Base-by-base conservation (phyloP, 2,888 invertebrate genomes). In the Eumerus sabulonum region DNA sequence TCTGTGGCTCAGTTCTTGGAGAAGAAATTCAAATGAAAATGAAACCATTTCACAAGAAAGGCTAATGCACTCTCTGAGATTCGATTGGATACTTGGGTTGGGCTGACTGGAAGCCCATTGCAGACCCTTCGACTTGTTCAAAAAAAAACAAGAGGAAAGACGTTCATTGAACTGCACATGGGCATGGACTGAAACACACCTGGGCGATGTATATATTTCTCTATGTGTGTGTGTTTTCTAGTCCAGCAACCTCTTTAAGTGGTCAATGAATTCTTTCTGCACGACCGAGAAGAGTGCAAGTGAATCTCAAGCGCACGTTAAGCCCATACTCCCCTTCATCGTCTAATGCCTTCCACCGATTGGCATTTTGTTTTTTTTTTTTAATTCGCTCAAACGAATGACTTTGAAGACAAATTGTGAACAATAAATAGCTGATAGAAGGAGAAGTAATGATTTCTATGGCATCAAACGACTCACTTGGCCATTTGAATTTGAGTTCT, bases 1-100 rank as follows among this genome's bases (percentile, higher is more conserved):
- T 50, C 27, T 35, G 2, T 36, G 62, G 59, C 67, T 56, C 76
- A 3, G 70, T 60, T 62, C 66, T 66, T 68, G 81, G 68, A 63
- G 40, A 40, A 72, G 50, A 77, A 73, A 73, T 82, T 79, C 83
- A 84, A 85, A 86, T 84, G 85, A 86, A 86, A 86, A 86, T 84
- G 85, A 86, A 86, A 86, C 84, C 85, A 85, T 82, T 83, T 84
- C 76, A 73, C 62, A 48, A 48, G 70, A 82, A 74, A 82, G 79
- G 79, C 74, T 64, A 79, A 79, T 79, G 73, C 68, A 79, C 79
- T 73, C 54, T 73, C 40, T 9, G 19, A 40, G 40, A 11, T n/a
- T 40, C 5, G 12, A n/a, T 11, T 40, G 50, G 40, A 67, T 63
- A 56, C 71, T 57, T 71, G 76, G 71, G 66, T 56, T 57, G 72